Base-by-base conservation (phyloP, 2,797 vertebrate species). In the Falco concolor region DNA sequence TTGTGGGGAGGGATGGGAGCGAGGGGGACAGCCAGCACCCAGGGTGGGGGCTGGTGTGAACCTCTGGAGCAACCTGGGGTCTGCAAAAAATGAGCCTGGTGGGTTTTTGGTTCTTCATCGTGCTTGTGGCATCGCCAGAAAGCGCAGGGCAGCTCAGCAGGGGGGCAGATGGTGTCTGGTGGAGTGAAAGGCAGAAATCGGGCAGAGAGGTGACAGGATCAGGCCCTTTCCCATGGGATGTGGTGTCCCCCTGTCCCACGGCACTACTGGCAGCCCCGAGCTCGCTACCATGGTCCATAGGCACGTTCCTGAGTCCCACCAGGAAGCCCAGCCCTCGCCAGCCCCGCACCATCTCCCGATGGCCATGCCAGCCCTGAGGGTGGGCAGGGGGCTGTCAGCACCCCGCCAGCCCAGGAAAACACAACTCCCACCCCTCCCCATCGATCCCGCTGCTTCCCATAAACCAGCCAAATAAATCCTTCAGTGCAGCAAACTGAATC, bases 101-200 rank as follows among this genome's bases (percentile, higher is more conserved):
- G 76, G 47, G 4, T 38, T 68, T 79, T 44, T 0, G 4, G 30
- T 6, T 57, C 69, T 74, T 12, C 0, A 0, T 7, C 0, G 2
- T 1, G 1, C 18, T 40, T 0, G 0, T 25, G 92, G 84, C 8
- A 12, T 1, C 1, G 8, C 32, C 2, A 5, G 57, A 1, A 40
- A 56, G n/a, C 0, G 0, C 0, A 1, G 47, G 36, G 80, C 4
- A 8, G 59, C 27, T 21, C 0, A 3, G 65, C 3, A 22, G 10
- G 15, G 9, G 18, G 40, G n/a, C 24, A 9, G 56, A 9, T 25
- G 77, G 38, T 14, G 38, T 25, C n/a, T 34, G 57, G 25, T 8
- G 77, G 7, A 40, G 49, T 18, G 59, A 59, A 18, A 10, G 34
- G 78, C 56, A 86, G 65, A 19, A 24, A n/a, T 1, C 1, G 16